phyloP scores from a whole-genome alignment of 2,113 vertebrate genomes.

The Psophia crepitans region DNA sequence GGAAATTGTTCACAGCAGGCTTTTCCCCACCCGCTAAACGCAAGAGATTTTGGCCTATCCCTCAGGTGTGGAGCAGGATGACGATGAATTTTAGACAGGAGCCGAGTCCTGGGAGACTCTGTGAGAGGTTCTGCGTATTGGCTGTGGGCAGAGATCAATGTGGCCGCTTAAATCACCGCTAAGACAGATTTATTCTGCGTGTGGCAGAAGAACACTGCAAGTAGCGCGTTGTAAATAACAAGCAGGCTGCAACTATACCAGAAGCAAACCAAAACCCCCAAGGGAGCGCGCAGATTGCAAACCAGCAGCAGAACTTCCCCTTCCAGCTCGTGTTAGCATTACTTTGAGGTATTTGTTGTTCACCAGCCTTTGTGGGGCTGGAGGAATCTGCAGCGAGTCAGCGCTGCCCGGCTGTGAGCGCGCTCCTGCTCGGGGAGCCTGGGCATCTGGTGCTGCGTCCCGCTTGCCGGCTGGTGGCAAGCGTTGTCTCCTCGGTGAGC shows the following conservation, averaged over 20 bases:
- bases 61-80: background rate
- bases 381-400: background rate
- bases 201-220: background rate
- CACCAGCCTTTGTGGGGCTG: background rate
- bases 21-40: background rate
- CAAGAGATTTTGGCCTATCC: background rate
- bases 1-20: background rate
- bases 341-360: background rate
- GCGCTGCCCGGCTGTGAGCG: background rate
- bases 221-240: background rate
- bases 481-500: background rate
- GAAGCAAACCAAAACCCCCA: background rate
- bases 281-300: background rate
- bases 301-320: background rate
- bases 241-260: background rate
- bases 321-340: background rate
- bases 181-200: background rate
- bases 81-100: background rate
- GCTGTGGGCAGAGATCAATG: conserved; percentile 2
- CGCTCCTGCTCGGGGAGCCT: background rate
- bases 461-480: background rate
- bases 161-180: background rate
- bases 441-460: background rate
- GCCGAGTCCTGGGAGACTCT: background rate
- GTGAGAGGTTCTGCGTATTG: background rate